These are phyloP conservation scores for Rhinopithecus roxellana DNA, from an alignment of 2,113 vertebrate species.

Conservation along the genomic window DNA sequence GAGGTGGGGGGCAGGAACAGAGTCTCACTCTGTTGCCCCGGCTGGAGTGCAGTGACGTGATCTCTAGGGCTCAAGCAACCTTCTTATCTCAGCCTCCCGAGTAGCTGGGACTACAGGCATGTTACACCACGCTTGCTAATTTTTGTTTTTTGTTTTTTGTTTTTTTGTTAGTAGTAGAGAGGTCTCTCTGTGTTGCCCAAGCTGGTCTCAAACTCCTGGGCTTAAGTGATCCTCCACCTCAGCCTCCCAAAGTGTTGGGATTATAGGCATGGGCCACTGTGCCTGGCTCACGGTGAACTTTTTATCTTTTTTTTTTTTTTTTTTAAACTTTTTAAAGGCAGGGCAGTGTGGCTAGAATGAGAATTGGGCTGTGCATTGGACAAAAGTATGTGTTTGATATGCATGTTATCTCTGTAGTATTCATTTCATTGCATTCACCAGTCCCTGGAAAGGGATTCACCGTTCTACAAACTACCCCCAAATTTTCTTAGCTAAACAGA, in stretches of 20 bases:
- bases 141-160: background rate
- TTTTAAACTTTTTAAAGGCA: background rate
- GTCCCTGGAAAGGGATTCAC: background rate
- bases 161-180: background rate
- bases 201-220: background rate
- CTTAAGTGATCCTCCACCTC: background rate
- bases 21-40: background rate
- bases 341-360: background rate
- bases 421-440: background rate
- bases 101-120: background rate
- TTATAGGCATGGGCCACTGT: background rate
- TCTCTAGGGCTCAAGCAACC: background rate
- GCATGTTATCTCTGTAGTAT: background rate
- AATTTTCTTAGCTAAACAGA: constrained; percentile 28
- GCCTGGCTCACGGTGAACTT: background rate
- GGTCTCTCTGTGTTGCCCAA: background rate
- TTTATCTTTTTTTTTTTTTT: background rate
- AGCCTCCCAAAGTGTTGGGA: background rate
- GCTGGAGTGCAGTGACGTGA: background rate
- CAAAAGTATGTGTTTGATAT: background rate
- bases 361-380: background rate
- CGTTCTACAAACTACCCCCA: background rate
- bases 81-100: background rate
- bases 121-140: background rate
- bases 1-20: too few relatives aligned